Conservation (phyloP, 23 tunicate genomes). For the Botrylloides violaceus region DNA sequence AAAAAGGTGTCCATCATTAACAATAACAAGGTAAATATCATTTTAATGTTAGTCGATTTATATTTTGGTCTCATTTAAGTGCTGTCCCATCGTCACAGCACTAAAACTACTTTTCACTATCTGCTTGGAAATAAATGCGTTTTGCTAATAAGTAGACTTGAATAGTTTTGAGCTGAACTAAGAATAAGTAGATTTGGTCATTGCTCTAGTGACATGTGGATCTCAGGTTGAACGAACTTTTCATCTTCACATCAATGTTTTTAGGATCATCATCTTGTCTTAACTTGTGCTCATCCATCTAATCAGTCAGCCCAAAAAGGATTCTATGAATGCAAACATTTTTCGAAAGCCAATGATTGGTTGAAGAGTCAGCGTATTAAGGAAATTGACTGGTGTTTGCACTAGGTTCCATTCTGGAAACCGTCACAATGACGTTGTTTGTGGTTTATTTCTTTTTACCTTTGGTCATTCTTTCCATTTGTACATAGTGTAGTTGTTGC, state of each 20-base stretch:
- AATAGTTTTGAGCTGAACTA: too few species aligned
- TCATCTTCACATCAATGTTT: too few species aligned
- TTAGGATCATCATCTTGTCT: constrained; percentile 56
- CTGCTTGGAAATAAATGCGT: too few species aligned
- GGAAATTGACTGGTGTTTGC: constrained; percentile 53
- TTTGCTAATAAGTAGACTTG: too few species aligned
- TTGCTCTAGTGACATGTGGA: too few species aligned
- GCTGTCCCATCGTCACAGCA: too few species aligned
- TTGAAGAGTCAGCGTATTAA: constrained; percentile 35
- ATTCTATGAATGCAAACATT: constrained; percentile 91
- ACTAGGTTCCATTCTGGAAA: neutral
- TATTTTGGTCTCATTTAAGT: too few species aligned
- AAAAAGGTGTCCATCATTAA: constrained; percentile 77
- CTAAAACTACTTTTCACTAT: too few species aligned
- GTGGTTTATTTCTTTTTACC: too few species aligned
- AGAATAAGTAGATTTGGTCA: too few species aligned
- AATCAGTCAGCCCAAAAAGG: constrained; percentile 87
- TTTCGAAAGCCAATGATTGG: constrained; percentile 72
- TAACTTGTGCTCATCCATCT: constrained; percentile 70
- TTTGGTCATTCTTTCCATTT: neutral
- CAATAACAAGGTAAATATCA: constrained; percentile 31
- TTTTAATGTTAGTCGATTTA: neutral
- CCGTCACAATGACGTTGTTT: too few species aligned
- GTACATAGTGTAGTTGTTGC: neutral
- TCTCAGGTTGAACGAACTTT: too few species aligned